Evolutionary conservation across 2,888 invertebrate genomes (phyloP), one percentile per base, ranked within the genome.

Genomic region (Trissoscelio sp.): DNA sequence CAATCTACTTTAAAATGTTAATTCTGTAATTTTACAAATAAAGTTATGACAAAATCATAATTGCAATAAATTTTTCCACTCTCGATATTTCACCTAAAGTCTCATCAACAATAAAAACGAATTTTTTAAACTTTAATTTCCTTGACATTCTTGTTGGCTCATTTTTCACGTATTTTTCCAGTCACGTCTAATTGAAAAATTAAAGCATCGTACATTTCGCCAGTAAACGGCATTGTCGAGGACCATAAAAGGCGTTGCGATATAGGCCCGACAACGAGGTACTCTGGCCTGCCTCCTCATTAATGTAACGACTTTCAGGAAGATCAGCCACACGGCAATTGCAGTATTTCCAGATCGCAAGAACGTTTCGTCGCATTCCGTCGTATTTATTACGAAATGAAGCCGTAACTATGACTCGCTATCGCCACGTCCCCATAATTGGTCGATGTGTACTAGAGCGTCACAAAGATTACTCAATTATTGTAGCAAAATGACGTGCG

Each of bases 401-500:
- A 74, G 75, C 58, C 46, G 42, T 67, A 67, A 58, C 66, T 51
- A 62, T 55, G 60, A 69, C 28, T 77, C 37, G 37, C 39, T 14
- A 69, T 69, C 55, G 69, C 44, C 55, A 62, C 51, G 62, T 77
- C 69, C 24, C 20, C 37, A 22, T 69, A 69, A 77, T 69, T 69
- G 55, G 44, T 28, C 44, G 12, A 77, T n/a, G 31, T 14, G 67
- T 53, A 77, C 53, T 62, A 62, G 53, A 53, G 44, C 60, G 34
- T 60, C 44, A 24, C 64, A 22, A 14, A 42, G 69, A 77, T 77
- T 77, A 46, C 77, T 77, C 62, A 77, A 62, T 77, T 77, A 77
- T 39, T 22, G 69, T n/a, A 22, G 14, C 53, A 62, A 77, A 46
- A 67, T 77, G 53, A 55, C 60, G 60, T 34, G 34, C 57, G 7